Base-by-base conservation (phyloP, 2,113 vertebrate species). In the Micronisus gabar region DNA sequence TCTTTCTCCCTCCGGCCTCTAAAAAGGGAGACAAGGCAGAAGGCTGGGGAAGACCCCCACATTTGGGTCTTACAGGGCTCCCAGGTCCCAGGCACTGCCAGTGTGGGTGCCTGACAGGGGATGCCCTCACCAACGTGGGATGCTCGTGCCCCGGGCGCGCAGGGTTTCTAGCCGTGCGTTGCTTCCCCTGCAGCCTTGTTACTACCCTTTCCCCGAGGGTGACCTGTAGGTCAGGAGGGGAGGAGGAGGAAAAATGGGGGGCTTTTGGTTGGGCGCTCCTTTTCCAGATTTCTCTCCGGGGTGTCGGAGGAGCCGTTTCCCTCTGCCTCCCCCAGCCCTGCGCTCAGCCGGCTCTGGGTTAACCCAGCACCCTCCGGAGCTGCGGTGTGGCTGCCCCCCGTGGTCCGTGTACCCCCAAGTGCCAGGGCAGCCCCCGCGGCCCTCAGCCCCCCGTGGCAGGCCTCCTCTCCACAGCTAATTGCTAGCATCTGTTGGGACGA, bases 341-440 rank as follows among this genome's bases (percentile, higher is more conserved):
- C 0, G 1, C 29, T 74, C 30, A 27, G 8, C 12, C 0, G 3
- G 14, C 40, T 76, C 78, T 18, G 2, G 32, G 27, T 78, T 78
- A 78, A 40, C 23, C 32, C 58, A 67, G 53, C 1, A 1, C 26
- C 22, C 5, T 10, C 26, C 1, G 5, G 47, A 86, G 32, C 18
- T 40, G 20, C 1, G 0, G 11, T 10, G n/a, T 2, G 2, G n/a
- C n/a, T 7, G 4, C 23, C 32, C 11, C 3, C 7, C 9, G 2
- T 30, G 32, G 16, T 12, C 23, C 3, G 1, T 9, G 29, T 19
- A 45, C 30, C 25, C 41, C 23, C n/a, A 34, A 68, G 45, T 53
- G 50, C 11, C 8, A 11, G 22, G n/a, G 19, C 2, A 12, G 40
- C 7, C 23, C 15, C 36, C 1, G 2, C 1, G 5, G 20, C 18